These are phyloP conservation scores for Oncorhynchus mykiss DNA, from an alignment of 2,113 vertebrate species.

Conservation along the genomic window DNA sequence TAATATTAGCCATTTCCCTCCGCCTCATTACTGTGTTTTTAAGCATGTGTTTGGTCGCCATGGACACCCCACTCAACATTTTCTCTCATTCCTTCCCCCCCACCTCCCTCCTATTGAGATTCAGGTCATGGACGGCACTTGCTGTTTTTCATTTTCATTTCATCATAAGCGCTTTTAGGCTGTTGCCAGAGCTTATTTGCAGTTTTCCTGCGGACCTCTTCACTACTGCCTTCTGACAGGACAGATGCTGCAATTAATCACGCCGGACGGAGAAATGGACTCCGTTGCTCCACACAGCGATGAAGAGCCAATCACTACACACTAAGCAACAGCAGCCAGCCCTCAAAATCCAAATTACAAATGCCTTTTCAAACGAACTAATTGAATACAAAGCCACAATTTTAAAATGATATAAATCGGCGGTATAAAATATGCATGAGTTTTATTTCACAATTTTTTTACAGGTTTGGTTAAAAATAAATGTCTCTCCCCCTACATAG, in stretches of 20 bases:
- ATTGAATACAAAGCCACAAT: conserved; percentile 71
- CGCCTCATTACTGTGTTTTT: conserved; percentile 82
- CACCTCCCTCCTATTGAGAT: conserved; percentile 79
- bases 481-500: conserved; percentile 34
- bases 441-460: conserved; percentile 47
- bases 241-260: conserved; percentile 99
- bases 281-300: conserved; percentile 77
- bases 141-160: conserved; percentile 99
- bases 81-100: conserved; percentile 63
- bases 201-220: conserved; percentile 97
- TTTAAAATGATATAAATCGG: conserved; percentile 58
- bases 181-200: conserved; percentile 98
- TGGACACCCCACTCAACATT: conserved; percentile 69
- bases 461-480: conserved; percentile 39
- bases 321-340: conserved; percentile 34
- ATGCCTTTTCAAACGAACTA: conserved; percentile 65
- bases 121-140: conserved; percentile 89
- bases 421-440: conserved; percentile 47
- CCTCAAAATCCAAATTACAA: conserved; percentile 62
- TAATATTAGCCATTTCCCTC: conserved; percentile 79
- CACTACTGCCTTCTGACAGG: conserved; percentile 94
- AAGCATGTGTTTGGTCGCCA: conserved; percentile 72
- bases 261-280: conserved; percentile 85
- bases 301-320: conserved; percentile 63
- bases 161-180: conserved; percentile 99